Conservation (phyloP, 2,888 invertebrate genomes). For the Spisula solida region DNA sequence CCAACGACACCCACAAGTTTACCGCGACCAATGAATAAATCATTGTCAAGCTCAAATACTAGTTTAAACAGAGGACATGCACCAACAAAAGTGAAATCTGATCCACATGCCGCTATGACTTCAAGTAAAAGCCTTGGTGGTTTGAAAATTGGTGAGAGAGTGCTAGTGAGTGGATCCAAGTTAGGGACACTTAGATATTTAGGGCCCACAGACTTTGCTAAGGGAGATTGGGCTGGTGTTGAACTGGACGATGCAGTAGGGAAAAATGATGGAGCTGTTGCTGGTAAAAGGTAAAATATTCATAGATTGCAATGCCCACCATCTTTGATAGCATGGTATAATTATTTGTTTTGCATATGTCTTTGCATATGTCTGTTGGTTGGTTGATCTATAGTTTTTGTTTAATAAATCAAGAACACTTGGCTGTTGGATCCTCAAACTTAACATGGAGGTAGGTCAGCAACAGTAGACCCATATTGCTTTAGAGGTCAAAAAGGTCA, state of each 20-base stretch:
- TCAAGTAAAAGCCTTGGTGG: slow-evolving; percentile 63
- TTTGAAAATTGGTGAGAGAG: slow-evolving; percentile 85
- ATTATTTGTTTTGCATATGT: too few species aligned
- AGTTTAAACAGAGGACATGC: slow-evolving; percentile 76
- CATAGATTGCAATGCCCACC: too few species aligned
- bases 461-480: too few species aligned
- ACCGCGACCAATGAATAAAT: slow-evolving; percentile 67
- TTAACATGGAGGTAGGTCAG: too few species aligned
- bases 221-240: slow-evolving; percentile 98
- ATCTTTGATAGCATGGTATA: too few species aligned
- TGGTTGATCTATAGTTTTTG: too few species aligned
- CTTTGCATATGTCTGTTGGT: too few species aligned
- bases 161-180: slow-evolving; percentile 89
- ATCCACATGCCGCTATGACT: slow-evolving; percentile 63
- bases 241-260: slow-evolving; percentile 97
- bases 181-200: slow-evolving; percentile 95
- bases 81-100: slow-evolving; percentile 67
- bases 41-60: slow-evolving; percentile 79
- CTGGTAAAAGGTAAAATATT: slow-evolving; percentile 93
- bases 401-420: too few species aligned
- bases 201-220: slow-evolving; percentile 96
- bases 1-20: slow-evolving; percentile 69
- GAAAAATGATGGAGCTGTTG: slow-evolving; percentile 98
- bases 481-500: too few species aligned
- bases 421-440: too few species aligned